phyloP scores from a whole-genome alignment of 2,113 vertebrate species.

The Ophthalmolycus amberensis region DNA sequence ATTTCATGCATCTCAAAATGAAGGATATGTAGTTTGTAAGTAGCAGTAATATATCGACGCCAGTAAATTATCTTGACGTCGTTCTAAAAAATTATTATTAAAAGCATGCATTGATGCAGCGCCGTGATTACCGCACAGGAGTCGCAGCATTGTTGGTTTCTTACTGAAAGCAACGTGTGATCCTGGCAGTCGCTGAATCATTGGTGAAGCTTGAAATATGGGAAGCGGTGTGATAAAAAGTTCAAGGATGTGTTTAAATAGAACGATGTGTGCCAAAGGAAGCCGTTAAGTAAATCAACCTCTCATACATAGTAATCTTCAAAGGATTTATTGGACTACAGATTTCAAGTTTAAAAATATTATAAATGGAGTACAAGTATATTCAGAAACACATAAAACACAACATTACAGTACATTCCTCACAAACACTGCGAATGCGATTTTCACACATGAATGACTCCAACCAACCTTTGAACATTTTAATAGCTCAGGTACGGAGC shows the following conservation, averaged over 20 bases:
- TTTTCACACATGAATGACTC: conserved; percentile 66
- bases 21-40: conserved; percentile 71
- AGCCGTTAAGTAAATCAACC: conserved; percentile 59
- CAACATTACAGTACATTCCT: conserved; percentile 46
- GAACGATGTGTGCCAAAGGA: conserved; percentile 44
- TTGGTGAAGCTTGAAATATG: conserved; percentile 35
- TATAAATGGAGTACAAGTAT: conserved; percentile 60
- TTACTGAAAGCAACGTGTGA: conserved; percentile 37
- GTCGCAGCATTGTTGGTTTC: conserved; percentile 48
- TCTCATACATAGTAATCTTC: conserved; percentile 61
- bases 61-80: conserved; percentile 74
- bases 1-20: conserved; percentile 85
- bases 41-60: conserved; percentile 68
- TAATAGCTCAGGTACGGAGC: conserved; percentile 73
- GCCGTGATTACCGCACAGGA: conserved; percentile 37
- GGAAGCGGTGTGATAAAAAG: conserved; percentile 43
- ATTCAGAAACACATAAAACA: conserved; percentile 53
- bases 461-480: conserved; percentile 54
- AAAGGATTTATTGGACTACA: conserved; percentile 78
- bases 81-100: conserved; percentile 60
- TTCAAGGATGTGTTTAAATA: conserved; percentile 47
- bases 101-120: conserved; percentile 57
- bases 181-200: conserved; percentile 36
- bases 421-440: conserved; percentile 48
- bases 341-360: conserved; percentile 68